Conservation (phyloP, 2,888 invertebrate genomes). For the Ashinkailepas kermadecensis region DNA sequence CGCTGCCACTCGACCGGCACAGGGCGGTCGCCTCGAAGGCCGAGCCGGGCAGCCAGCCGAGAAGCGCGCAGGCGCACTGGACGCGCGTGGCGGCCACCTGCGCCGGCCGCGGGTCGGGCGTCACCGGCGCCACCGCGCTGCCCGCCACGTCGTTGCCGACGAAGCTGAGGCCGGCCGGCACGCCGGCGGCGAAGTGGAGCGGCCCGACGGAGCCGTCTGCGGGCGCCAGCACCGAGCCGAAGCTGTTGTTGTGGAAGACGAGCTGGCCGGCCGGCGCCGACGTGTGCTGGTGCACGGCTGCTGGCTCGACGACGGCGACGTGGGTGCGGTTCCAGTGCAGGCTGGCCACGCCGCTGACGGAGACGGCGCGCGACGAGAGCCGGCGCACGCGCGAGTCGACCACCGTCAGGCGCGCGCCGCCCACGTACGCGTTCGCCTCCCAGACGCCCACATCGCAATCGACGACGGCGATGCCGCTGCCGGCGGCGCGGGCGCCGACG, state of each 20-base stretch:
- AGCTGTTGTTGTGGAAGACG: not conserved
- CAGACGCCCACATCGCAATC: not conserved
- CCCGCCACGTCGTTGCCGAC: not conserved
- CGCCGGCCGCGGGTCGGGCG: not conserved
- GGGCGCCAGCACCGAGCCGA: not conserved
- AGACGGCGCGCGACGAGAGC: not conserved
- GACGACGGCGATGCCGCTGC: too few species aligned
- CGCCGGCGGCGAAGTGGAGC: not conserved
- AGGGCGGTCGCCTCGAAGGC: not conserved
- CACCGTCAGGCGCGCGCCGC: not conserved
- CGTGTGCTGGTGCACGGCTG: not conserved
- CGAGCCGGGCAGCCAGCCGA: not conserved
- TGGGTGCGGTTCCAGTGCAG: not conserved
- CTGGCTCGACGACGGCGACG: not conserved
- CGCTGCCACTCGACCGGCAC: not conserved
- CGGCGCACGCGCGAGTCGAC: not conserved
- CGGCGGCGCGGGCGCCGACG: not conserved
- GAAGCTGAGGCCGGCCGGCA: not conserved
- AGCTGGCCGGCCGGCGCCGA: not conserved
- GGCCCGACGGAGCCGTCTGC: not conserved
- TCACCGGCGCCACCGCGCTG: not conserved
- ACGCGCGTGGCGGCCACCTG: conserved; percentile 2
- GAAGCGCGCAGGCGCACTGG: not conserved
- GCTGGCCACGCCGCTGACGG: not conserved
- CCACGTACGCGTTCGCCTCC: not conserved